Conservation (phyloP, 2,797 vertebrate species). For the Lutjanus campechanus region DNA sequence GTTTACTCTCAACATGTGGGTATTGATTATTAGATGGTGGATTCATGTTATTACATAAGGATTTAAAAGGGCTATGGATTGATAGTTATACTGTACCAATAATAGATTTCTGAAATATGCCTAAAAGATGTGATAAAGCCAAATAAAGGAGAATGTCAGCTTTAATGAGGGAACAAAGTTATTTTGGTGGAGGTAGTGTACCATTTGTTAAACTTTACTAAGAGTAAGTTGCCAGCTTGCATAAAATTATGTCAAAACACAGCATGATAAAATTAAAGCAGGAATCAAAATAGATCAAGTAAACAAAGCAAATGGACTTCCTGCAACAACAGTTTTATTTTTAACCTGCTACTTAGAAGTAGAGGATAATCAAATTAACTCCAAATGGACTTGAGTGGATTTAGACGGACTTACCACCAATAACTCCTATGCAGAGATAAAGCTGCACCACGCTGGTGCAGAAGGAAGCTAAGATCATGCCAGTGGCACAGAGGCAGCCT, state of each 20-base stretch:
- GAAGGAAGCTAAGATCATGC: conserved; percentile 94
- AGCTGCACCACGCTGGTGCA: conserved; percentile 90
- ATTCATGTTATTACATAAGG: background rate
- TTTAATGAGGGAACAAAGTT: background rate
- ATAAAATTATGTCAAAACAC: background rate
- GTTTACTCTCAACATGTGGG: background rate
- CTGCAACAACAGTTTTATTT: conserved; percentile 27
- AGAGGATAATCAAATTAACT: conserved; percentile 44
- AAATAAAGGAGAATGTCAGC: background rate
- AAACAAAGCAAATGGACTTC: background rate
- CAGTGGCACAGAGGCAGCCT: conserved; percentile 89
- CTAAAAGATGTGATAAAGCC: background rate
- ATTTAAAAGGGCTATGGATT: background rate
- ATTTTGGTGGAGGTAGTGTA: background rate
- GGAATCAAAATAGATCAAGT: background rate
- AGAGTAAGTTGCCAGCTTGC: background rate
- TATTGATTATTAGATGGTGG: background rate
- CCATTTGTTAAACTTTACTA: background rate
- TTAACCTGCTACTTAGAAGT: conserved; percentile 24
- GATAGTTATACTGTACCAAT: background rate
- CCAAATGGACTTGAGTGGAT: conserved; percentile 43
- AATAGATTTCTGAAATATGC: background rate
- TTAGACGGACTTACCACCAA: conserved; percentile 89
- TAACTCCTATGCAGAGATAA: conserved; percentile 93
- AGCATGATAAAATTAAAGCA: background rate